Base-by-base conservation (phyloP, 1,140 invertebrate species). In the Acyrthosiphon pisum region DNA sequence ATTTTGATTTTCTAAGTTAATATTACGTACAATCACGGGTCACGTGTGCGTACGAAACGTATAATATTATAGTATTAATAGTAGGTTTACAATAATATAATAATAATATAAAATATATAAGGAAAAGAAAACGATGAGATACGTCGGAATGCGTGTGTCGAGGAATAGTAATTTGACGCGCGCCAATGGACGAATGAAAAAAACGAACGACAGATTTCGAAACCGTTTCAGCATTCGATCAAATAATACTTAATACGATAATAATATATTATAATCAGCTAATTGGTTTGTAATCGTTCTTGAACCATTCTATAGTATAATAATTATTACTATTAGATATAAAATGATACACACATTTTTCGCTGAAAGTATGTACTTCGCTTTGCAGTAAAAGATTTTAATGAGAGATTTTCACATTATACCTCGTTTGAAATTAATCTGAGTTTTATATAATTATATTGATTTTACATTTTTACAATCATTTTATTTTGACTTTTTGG, bases 1-100 rank as follows among this genome's bases (percentile, higher is more conserved):
- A 87, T 87, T 87, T 87, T 87, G 86, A 87, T 87, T 87, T 87
- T 87, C 46, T 87, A 50, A n/a, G 46, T 87, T 48, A 35, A 87
- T n/a, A 41, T 44, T 46, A 86, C 11, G 14, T 9, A 30, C 26
- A 30, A 26, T 26, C 11, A 7, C 14, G 26, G 41, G 26, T 2
- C 44, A 18, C 26, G 26, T 30, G 23, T 86, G 30, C 6, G 30
- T 86, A 84, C 4, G 23, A 84, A 84, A 83, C 35, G 8, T 83
- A 35, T 7, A 81, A 68, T 76, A n/a, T 14, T 35, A 76, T 76
- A 76, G 35, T 18, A n/a, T 35, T 26, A 84, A 84, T 84, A 84
- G 41, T 86, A 83, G 2, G 35, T 37, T 37, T 83, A 37, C 81
- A 41, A 22, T 37, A 41, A 22, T 37, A 37, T 18, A 26, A 30